A percentile compares a stretch with the other conserved stretches of the same genome.
Conservation (phyloP, 2,888 invertebrate genomes). For the Lasiommata megera region DNA sequence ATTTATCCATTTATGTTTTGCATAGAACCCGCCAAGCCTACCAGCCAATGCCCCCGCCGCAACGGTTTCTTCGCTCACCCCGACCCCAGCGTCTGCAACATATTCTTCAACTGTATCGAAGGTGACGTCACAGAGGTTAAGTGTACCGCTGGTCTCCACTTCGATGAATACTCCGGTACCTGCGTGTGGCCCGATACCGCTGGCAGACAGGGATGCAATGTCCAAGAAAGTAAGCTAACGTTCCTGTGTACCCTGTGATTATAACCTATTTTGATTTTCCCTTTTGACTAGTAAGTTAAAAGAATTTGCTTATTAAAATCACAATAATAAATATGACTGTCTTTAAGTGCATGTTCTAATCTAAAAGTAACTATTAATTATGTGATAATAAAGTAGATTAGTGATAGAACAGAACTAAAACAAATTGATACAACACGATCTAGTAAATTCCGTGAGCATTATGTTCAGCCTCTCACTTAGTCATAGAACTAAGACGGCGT, state of each 20-base stretch:
- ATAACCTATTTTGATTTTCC: no score
- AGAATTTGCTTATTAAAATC: not conserved
- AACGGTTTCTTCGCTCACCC: constrained; percentile 96
- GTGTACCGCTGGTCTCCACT: constrained; percentile 94
- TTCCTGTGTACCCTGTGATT: not conserved
- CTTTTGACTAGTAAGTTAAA: no score
- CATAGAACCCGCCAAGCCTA: constrained; percentile 88
- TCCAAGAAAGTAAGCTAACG: constrained; percentile 73
- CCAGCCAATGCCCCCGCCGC: constrained; percentile 88
- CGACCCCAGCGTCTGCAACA: constrained; percentile 89
- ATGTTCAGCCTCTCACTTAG: constrained; percentile 27
- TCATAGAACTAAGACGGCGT: not conserved
- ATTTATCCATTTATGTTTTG: not conserved
- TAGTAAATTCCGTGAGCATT: constrained; percentile 16
- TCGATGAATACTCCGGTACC: constrained; percentile 93
- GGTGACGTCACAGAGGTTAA: constrained; percentile 89
- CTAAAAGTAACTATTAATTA: no score
- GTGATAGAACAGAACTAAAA: constrained; percentile 1
- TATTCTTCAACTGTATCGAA: constrained; percentile 94
- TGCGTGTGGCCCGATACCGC: constrained; percentile 94
- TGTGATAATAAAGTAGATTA: no score
- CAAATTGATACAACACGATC: constrained; percentile 17
- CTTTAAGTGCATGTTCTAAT: no score
- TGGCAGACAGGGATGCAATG: constrained; percentile 87
- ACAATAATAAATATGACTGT: no score